A percentile compares a stretch with the other conserved stretches of the same genome.
These are phyloP conservation scores for Macrobrachium nipponense DNA, from an alignment of 1,140 invertebrate genomes.

Conservation along the genomic window DNA sequence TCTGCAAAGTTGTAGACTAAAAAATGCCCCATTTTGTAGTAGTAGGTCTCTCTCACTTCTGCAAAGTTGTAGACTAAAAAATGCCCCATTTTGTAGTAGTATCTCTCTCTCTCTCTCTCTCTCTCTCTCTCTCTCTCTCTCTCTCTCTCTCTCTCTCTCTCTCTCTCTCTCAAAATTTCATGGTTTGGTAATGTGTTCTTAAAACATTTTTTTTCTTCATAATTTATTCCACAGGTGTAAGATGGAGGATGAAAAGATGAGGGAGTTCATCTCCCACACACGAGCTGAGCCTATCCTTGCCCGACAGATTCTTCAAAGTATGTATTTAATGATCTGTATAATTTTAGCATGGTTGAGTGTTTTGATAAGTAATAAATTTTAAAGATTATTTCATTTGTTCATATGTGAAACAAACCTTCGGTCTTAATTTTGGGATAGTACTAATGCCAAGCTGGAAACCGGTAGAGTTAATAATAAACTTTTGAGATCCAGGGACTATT, in stretches of 20 bases:
- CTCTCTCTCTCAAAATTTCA: not conserved
- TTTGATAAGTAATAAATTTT: not conserved
- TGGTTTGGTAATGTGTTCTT: not conserved
- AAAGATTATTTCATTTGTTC: too few species aligned
- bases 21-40: too few species aligned
- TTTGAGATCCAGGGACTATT: too few species aligned
- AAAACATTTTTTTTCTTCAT: not conserved
- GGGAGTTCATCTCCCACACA: constrained; percentile 68
- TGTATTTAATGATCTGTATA: constrained; percentile 33
- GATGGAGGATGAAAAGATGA: constrained; percentile 66
- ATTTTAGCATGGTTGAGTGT: not conserved
- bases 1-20: not conserved
- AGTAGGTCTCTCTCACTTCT: not conserved
- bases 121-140: constrained; percentile 26
- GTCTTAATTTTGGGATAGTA: too few species aligned
- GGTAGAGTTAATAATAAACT: too few species aligned
- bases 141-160: not conserved
- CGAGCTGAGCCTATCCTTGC: constrained; percentile 67
- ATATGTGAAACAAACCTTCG: too few species aligned
- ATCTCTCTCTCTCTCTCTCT: constrained; percentile 25
- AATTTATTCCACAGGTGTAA: constrained; percentile 57
- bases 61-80: too few species aligned
- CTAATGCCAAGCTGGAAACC: too few species aligned
- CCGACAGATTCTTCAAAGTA: constrained; percentile 67
- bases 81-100: too few species aligned